These are phyloP conservation scores for Todiramphus chloris DNA, from an alignment of 2,113 vertebrate genomes.

Conservation along the genomic window DNA sequence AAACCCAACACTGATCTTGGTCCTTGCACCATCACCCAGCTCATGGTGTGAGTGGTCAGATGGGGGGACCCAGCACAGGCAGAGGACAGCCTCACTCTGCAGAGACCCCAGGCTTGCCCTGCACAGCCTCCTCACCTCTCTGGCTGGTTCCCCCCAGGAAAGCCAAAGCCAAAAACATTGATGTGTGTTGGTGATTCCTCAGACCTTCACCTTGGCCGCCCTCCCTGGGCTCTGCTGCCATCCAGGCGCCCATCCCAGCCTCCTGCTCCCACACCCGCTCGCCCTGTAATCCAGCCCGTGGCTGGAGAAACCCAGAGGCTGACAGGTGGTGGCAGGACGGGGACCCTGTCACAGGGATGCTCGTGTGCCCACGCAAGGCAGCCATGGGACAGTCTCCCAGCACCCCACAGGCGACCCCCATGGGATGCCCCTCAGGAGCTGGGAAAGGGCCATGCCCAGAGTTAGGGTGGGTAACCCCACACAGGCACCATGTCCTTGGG, in stretches of 20 bases:
- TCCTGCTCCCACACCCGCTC: rapidly evolving
- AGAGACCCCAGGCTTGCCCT: rapidly evolving
- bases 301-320: background rate
- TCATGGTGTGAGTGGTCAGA: rapidly evolving
- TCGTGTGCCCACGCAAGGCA: rapidly evolving
- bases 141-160: background rate
- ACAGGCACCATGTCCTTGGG: rapidly evolving
- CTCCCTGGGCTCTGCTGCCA: background rate
- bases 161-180: background rate
- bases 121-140: background rate
- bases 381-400: rapidly evolving
- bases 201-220: background rate
- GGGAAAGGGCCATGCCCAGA: rapidly evolving
- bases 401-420: rapidly evolving
- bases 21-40: background rate
- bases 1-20: background rate
- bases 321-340: rapidly evolving
- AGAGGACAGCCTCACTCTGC: no score
- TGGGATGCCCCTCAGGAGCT: background rate
- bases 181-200: no score
- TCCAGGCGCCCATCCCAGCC: rapidly evolving
- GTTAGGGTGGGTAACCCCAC: background rate
- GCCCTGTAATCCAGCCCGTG: rapidly evolving
- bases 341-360: background rate
- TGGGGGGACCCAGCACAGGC: rapidly evolving